phyloP scores from a whole-genome alignment of 1,140 invertebrate species.

The Coelopa frigida region DNA sequence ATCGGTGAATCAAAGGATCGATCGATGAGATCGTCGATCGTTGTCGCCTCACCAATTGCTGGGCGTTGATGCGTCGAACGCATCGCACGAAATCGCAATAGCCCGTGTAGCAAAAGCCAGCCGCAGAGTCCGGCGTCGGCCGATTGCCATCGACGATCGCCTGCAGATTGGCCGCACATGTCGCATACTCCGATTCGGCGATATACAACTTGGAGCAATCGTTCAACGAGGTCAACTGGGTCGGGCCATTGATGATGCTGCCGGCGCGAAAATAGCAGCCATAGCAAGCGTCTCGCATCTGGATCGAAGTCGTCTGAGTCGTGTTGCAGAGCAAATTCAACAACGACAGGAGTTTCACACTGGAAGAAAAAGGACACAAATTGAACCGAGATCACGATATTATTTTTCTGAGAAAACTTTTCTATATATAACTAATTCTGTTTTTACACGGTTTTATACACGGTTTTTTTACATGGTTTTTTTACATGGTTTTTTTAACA shows the following conservation, averaged over 20 bases:
- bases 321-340: constrained; percentile 50
- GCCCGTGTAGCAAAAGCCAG: constrained; percentile 43
- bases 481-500: too few species aligned
- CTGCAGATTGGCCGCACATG: constrained; percentile 45
- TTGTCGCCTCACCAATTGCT: constrained; percentile 47
- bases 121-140: constrained; percentile 5
- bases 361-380: too few species aligned
- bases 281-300: constrained; percentile 47
- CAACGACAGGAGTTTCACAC: constrained; percentile 46
- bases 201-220: constrained; percentile 48
- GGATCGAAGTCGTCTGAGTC: constrained; percentile 48
- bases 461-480: too few species aligned
- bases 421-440: too few species aligned
- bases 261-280: constrained; percentile 48
- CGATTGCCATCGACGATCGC: constrained; percentile 19
- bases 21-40: too few species aligned
- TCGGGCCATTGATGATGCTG: constrained; percentile 42
- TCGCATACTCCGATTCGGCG: constrained; percentile 44
- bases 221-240: constrained; percentile 45
- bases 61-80: constrained; percentile 49
- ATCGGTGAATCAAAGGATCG: too few species aligned
- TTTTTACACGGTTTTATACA: too few species aligned
- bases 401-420: too few species aligned
- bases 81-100: constrained; percentile 53
- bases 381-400: too few species aligned